Conservation (phyloP, 2,797 vertebrate species). For the Macropus fuliginosus region DNA sequence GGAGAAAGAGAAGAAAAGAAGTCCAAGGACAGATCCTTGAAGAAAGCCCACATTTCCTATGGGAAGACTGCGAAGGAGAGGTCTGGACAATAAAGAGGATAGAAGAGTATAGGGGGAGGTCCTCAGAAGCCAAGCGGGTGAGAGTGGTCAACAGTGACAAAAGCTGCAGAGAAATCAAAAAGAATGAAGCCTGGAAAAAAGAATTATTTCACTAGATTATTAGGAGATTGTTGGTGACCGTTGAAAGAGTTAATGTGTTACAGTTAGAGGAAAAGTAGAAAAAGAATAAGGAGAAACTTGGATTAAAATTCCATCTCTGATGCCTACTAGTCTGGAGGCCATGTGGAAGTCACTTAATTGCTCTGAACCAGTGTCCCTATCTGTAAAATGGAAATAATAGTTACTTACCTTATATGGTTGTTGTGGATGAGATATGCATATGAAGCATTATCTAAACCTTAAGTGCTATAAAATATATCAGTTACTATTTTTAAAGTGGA, state of each 20-base stretch:
- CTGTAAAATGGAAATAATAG: neutral
- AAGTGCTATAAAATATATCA: neutral
- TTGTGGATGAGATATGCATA: neutral
- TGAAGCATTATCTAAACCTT: neutral
- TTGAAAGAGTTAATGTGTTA: neutral
- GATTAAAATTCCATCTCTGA: neutral
- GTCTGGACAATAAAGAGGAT: neutral
- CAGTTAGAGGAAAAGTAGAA: neutral
- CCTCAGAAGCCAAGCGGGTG: neutral
- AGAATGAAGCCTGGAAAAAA: neutral
- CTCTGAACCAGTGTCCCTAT: neutral
- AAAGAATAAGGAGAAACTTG: neutral
- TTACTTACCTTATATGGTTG: neutral
- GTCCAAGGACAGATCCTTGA: neutral
- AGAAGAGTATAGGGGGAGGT: neutral
- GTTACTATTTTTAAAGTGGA: neutral
- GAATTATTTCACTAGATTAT: neutral
- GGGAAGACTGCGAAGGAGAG: neutral
- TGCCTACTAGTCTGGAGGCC: neutral
- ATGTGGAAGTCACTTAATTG: neutral
- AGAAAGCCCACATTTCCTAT: neutral
- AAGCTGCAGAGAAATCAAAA: neutral
- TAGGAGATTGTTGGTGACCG: neutral
- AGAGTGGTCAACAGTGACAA: neutral
- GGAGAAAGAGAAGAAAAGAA: neutral